Conservation (phyloP, 2,113 vertebrate genomes). For the Pontoporia blainvillei region DNA sequence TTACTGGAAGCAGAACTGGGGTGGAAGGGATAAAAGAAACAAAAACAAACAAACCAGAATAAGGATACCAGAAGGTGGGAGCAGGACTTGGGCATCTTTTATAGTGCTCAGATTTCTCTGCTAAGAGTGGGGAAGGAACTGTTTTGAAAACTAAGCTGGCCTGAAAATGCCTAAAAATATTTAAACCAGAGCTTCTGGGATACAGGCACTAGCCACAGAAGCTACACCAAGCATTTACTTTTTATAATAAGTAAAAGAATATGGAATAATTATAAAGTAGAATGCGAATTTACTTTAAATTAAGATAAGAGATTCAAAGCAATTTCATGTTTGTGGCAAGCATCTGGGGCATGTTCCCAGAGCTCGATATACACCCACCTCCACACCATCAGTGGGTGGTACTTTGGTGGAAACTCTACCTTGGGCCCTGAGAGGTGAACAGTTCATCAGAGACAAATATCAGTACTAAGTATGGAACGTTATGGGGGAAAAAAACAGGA, state of each 20-base stretch:
- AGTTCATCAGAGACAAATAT: background rate
- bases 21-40: background rate
- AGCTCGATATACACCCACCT: background rate
- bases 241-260: background rate
- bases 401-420: background rate
- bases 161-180: background rate
- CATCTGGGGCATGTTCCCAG: background rate
- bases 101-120: background rate
- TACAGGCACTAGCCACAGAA: background rate
- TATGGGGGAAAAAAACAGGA: background rate
- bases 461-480: background rate
- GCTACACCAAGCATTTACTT: background rate
- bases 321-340: background rate
- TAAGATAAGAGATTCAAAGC: background rate
- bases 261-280: background rate
- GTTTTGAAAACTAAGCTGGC: background rate
- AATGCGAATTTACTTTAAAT: background rate
- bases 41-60: background rate
- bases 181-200: background rate
- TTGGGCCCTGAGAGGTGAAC: background rate
- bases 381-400: background rate
- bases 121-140: background rate
- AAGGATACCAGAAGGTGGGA: background rate
- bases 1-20: background rate
- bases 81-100: background rate